Evolutionary conservation across 2,888 invertebrate genomes (phyloP).

Genomic region (Leptinotarsa tumamoca): DNA sequence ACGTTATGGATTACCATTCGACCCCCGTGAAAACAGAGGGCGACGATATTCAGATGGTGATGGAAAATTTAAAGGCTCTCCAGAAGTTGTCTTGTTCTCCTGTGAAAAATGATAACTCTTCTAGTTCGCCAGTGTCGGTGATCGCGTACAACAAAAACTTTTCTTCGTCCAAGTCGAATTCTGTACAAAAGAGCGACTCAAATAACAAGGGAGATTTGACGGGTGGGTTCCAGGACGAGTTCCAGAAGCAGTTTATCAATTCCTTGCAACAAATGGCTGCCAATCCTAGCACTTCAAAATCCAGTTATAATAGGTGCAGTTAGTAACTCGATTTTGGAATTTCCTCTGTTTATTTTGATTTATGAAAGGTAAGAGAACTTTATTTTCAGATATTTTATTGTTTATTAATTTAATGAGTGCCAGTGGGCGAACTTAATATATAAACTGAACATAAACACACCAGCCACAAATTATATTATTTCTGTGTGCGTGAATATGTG

Average conservation of each 20-base stretch:
- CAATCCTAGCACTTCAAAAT: slow-evolving; percentile 54
- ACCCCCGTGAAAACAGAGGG: slow-evolving; percentile 49
- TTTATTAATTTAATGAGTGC: too few relatives aligned
- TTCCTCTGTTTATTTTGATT: slow-evolving; percentile 27
- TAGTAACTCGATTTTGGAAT: slow-evolving; percentile 30
- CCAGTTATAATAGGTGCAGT: slow-evolving; percentile 63
- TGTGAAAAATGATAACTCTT: slow-evolving; percentile 56
- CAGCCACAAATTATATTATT: too few relatives aligned
- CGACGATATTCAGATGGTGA: slow-evolving; percentile 67
- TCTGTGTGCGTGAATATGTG: too few relatives aligned
- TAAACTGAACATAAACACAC: too few relatives aligned
- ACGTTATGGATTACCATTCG: slow-evolving; percentile 14
- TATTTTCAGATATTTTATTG: not conserved
- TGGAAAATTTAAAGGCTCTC: slow-evolving; percentile 67
- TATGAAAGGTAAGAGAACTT: slow-evolving; percentile 33
- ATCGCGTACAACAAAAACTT: slow-evolving; percentile 63
- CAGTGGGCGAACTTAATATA: too few relatives aligned
- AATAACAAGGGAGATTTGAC: slow-evolving; percentile 45
- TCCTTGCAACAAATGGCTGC: slow-evolving; percentile 50
- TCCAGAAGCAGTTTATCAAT: slow-evolving; percentile 63
- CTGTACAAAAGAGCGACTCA: slow-evolving; percentile 25
- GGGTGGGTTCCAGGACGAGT: slow-evolving; percentile 63
- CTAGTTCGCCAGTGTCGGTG: slow-evolving; percentile 63
- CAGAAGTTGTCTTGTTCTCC: slow-evolving; percentile 64
- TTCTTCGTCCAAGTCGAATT: slow-evolving; percentile 49